Conservation (phyloP, 2,797 vertebrate species). For the Parauchenoglanis punctatus region DNA sequence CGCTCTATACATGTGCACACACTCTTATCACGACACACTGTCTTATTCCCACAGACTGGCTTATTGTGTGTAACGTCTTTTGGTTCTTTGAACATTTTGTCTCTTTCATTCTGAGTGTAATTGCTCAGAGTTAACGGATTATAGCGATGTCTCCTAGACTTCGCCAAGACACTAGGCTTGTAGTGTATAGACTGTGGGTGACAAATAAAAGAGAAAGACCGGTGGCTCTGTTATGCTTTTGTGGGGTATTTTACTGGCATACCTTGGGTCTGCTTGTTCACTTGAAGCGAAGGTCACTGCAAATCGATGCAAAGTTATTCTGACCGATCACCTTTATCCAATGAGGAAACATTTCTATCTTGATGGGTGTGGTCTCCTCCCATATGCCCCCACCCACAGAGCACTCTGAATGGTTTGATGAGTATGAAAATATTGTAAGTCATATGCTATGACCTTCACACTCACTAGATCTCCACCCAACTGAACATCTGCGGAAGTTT, state of each 20-base stretch:
- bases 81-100: conserved; percentile 40
- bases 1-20: conserved; percentile 47
- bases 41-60: conserved; percentile 30
- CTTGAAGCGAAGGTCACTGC: neutral
- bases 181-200: conserved; percentile 9
- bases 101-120: conserved; percentile 26
- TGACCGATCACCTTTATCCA: neutral
- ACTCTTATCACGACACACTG: conserved; percentile 7
- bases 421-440: neutral
- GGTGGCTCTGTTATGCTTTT: neutral
- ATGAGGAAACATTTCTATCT: neutral
- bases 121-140: neutral
- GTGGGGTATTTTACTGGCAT: neutral
- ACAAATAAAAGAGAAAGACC: neutral
- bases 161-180: too few relatives aligned
- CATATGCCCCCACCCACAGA: neutral
- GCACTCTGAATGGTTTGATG: neutral
- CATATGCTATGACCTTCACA: neutral
- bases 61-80: conserved; percentile 23
- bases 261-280: neutral
- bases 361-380: neutral
- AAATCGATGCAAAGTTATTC: neutral
- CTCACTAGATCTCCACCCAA: neutral
- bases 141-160: neutral
- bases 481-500: neutral